Evolutionary conservation across 2,797 vertebrate genomes (phyloP).

Genomic region (Microctenopoma steveboyesi): DNA sequence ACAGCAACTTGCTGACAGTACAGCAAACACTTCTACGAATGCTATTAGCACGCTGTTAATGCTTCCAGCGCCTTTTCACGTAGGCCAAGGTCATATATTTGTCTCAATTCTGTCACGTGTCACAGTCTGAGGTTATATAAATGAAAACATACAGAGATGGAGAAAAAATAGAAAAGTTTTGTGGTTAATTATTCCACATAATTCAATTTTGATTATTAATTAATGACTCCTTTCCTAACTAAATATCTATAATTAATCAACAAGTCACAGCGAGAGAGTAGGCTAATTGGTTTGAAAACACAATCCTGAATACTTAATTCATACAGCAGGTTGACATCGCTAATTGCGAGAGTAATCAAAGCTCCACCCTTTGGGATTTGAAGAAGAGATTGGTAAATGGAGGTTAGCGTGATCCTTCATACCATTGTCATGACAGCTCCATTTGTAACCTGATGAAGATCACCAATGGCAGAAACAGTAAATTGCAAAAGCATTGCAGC

Average conservation of each 20-base stretch:
- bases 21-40: slow-evolving; percentile 68
- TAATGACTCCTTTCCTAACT: slow-evolving; percentile 98
- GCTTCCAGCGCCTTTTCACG: slow-evolving; percentile 68
- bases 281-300: slow-evolving; percentile 99
- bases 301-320: slow-evolving; percentile 99
- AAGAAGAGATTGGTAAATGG: slow-evolving; percentile 90
- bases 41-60: slow-evolving; percentile 77
- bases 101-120: slow-evolving; percentile 58
- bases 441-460: slow-evolving; percentile 80
- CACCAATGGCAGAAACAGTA: slow-evolving; percentile 75
- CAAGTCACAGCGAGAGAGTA: slow-evolving; percentile 90
- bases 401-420: slow-evolving; percentile 81
- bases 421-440: slow-evolving; percentile 80
- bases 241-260: slow-evolving; percentile 99
- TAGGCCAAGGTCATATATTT: slow-evolving; percentile 73
- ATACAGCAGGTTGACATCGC: slow-evolving; percentile 93
- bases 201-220: slow-evolving; percentile 99
- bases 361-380: slow-evolving; percentile 92
- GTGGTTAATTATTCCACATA: slow-evolving; percentile 94
- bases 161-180: slow-evolving; percentile 81
- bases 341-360: slow-evolving; percentile 99
- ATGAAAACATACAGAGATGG: slow-evolving; percentile 56
- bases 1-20: slow-evolving; percentile 74
- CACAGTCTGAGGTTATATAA: slow-evolving; percentile 61
- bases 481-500: slow-evolving; percentile 69